Evolutionary conservation across 2,888 invertebrate species (phyloP).

Genomic region (Coelinius sp.): DNA sequence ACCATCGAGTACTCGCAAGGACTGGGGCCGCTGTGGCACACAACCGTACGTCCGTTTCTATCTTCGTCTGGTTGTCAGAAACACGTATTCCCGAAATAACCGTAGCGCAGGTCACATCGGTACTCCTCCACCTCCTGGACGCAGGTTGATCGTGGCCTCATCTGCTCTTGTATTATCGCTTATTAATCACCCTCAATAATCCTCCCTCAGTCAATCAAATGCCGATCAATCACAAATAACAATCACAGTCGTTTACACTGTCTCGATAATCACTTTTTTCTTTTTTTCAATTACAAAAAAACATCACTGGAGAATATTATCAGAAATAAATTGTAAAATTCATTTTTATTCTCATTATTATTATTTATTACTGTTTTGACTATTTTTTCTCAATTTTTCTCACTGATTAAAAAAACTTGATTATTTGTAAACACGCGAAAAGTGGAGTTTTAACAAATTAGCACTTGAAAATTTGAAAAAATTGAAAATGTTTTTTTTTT

Average conservation of each 20-base stretch:
- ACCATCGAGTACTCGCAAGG: conserved; percentile 70
- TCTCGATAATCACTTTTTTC: no score
- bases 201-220: neutral
- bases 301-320: neutral
- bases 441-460: no score
- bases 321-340: no score
- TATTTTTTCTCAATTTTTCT: no score
- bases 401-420: no score
- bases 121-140: conserved; percentile 66
- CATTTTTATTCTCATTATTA: no score
- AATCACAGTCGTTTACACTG: neutral
- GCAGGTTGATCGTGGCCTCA: conserved; percentile 65
- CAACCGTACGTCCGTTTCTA: conserved; percentile 66
- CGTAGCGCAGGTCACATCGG: conserved; percentile 60
- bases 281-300: no score
- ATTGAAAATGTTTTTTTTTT: no score
- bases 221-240: neutral
- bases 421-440: no score
- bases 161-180: conserved; percentile 55
- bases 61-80: conserved; percentile 66
- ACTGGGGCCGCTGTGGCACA: conserved; percentile 68
- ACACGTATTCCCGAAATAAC: conserved; percentile 62
- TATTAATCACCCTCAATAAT: neutral
- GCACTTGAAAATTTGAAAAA: no score
- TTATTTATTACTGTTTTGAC: no score